Conservation (phyloP, 2,888 invertebrate species). For the Cheilosia grossa region DNA sequence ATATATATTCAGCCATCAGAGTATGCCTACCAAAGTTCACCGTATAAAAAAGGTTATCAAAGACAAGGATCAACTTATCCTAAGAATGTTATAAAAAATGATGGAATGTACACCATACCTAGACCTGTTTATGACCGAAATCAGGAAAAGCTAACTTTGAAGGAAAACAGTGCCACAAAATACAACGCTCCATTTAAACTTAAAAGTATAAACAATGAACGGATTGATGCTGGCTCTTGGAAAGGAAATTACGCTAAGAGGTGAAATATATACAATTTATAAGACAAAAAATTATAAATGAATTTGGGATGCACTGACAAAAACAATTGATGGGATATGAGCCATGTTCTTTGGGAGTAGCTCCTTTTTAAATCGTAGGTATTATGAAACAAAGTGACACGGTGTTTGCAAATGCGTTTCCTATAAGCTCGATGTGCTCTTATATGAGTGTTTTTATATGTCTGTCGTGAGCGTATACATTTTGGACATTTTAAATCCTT, state of each 20-base stretch:
- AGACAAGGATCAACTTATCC: neutral
- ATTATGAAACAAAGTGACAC: too few species aligned
- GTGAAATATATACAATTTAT: neutral
- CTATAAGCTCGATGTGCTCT: too few species aligned
- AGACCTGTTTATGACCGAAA: slow-evolving; percentile 12
- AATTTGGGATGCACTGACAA: too few species aligned
- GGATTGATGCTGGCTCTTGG: slow-evolving; percentile 1
- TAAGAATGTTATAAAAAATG: neutral
- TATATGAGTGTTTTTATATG: too few species aligned
- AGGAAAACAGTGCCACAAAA: neutral
- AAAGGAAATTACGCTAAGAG: slow-evolving; percentile 7
- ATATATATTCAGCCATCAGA: slow-evolving; percentile 56
- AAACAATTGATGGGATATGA: too few species aligned
- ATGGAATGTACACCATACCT: slow-evolving; percentile 7
- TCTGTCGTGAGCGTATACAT: too few species aligned
- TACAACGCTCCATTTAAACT: slow-evolving; percentile 12
- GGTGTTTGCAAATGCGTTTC: too few species aligned
- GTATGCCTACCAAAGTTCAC: slow-evolving; percentile 13
- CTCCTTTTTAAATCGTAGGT: too few species aligned
- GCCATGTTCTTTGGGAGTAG: too few species aligned
- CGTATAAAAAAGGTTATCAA: neutral
- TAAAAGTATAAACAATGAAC: slow-evolving; percentile 43
- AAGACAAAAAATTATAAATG: too few species aligned
- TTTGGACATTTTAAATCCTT: too few species aligned
- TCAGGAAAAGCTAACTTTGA: neutral